A percentile compares a stretch with the other conserved stretches of the same genome.
phyloP scores from a whole-genome alignment of 2,888 invertebrate species.

The Slavum lentiscoides region DNA sequence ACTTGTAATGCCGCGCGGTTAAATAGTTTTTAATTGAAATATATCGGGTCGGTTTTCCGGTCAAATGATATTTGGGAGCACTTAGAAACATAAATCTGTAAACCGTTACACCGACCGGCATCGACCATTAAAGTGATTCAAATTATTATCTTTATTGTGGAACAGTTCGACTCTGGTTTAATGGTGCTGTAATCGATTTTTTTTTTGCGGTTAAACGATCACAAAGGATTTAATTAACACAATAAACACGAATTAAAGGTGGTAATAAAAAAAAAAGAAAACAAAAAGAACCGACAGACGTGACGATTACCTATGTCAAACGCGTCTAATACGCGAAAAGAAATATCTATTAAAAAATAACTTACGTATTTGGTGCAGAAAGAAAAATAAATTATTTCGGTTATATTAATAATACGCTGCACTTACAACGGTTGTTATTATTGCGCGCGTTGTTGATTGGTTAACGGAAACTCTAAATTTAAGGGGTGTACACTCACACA shows the following conservation, averaged over 20 bases:
- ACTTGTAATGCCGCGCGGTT: no score
- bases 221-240: not conserved
- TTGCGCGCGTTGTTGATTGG: no score
- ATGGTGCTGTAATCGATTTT: not conserved
- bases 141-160: not conserved
- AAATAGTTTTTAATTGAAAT: not conserved
- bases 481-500: no score
- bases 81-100: not conserved
- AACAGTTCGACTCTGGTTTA: not conserved
- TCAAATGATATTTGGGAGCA: not conserved
- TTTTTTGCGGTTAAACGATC: not conserved
- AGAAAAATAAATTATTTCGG: no score
- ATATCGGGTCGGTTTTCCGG: not conserved
- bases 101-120: not conserved
- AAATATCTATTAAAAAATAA: no score
- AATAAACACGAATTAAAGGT: not conserved
- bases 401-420: no score
- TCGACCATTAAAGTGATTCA: not conserved
- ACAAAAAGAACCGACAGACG: not conserved
- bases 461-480: no score
- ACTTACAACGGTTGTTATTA: no score
- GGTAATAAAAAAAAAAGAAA: not conserved
- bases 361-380: no score
- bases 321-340: no score
- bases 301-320: no score